A percentile compares a stretch with the other conserved stretches of the same genome.
Evolutionary conservation across 2,888 invertebrate genomes (phyloP).

Genomic region (Chelonus formosanus): DNA sequence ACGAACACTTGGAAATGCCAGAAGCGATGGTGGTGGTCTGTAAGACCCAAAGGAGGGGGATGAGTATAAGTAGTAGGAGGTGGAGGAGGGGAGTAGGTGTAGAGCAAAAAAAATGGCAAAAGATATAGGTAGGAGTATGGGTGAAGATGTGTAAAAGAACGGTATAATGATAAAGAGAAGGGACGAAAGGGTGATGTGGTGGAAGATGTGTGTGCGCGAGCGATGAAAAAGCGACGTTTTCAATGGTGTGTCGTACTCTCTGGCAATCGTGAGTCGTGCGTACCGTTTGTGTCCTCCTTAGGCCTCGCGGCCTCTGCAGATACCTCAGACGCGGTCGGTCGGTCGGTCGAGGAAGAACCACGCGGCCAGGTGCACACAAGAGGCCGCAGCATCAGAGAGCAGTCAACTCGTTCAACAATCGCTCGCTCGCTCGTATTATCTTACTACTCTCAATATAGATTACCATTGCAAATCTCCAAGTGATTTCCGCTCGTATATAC

Average conservation of each 20-base stretch:
- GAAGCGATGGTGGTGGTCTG: conserved; percentile 5
- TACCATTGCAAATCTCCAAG: conserved; percentile 44
- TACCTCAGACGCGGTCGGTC: conserved; percentile 62
- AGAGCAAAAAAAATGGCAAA: conserved; percentile 34
- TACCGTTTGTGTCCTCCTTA: conserved; percentile 65
- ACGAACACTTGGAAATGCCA: conserved; percentile 27
- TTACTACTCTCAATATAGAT: conserved; percentile 32
- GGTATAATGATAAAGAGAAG: conserved; percentile 26
- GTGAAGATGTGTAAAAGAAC: conserved; percentile 17
- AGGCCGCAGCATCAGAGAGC: conserved; percentile 14
- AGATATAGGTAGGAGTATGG: conserved; percentile 36
- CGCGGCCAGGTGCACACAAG: conserved; percentile 57
- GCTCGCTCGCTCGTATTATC: neutral
- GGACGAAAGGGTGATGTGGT: conserved; percentile 24
- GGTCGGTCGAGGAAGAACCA: conserved; percentile 60
- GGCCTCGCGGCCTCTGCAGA: conserved; percentile 51
- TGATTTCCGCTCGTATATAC: conserved; percentile 37
- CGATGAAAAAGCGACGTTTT: conserved; percentile 59
- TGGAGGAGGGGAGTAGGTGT: conserved; percentile 35
- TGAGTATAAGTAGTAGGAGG: conserved; percentile 3
- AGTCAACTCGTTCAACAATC: too few relatives aligned
- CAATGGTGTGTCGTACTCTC: conserved; percentile 59
- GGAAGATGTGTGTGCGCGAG: conserved; percentile 45
- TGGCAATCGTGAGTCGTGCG: conserved; percentile 60
- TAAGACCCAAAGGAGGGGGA: conserved; percentile 25